Percentiles rank a stretch among this genome's conserved stretches.
phyloP scores from a whole-genome alignment of 2,113 vertebrate genomes.

The Brevimyrus niger region DNA sequence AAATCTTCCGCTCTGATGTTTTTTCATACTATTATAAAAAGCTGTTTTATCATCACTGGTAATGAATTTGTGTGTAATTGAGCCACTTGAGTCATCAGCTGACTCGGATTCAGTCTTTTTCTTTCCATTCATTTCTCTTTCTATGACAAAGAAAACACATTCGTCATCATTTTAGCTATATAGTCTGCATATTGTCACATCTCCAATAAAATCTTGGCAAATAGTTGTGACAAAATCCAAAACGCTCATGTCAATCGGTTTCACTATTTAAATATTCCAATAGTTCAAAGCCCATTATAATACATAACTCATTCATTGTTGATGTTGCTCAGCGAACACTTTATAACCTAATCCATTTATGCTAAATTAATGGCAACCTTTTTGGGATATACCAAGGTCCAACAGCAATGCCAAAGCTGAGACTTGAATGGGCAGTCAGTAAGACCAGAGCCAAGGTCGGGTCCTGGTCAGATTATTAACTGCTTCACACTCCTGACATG shows the following conservation, averaged over 20 bases:
- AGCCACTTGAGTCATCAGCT: background rate
- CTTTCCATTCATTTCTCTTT: background rate
- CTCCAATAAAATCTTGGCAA: background rate
- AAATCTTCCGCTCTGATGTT: background rate
- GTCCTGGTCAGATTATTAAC: background rate
- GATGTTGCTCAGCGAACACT: background rate
- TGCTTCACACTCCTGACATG: background rate
- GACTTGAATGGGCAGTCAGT: background rate
- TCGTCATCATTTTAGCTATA: background rate
- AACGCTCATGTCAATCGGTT: background rate
- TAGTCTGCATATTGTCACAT: background rate
- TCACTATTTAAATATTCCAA: background rate
- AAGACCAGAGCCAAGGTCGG: background rate
- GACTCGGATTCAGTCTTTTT: background rate
- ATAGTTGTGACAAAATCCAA: background rate
- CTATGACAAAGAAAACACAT: background rate
- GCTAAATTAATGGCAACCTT: background rate
- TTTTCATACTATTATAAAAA: background rate
- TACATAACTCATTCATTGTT: background rate
- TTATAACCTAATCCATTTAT: background rate
- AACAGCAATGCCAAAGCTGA: background rate
- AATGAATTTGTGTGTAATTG: background rate
- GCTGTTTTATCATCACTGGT: background rate
- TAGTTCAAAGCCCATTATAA: background rate
- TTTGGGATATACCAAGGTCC: background rate